Percentiles rank a stretch among this genome's conserved stretches.
Conservation (phyloP, 2,113 vertebrate species). For the Pygoscelis adeliae region DNA sequence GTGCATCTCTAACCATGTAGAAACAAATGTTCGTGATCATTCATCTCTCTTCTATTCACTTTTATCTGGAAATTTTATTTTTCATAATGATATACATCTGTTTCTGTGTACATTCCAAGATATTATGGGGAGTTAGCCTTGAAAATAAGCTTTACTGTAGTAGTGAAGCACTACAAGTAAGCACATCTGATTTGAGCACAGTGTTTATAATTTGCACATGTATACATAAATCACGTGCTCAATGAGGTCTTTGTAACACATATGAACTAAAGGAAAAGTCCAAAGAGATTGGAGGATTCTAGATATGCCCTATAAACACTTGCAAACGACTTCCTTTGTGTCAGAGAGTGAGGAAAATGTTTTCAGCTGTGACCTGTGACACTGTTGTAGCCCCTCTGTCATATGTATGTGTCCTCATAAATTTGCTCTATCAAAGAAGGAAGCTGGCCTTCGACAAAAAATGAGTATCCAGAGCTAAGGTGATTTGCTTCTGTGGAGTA, state of each 20-base stretch:
- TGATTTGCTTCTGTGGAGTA: background rate
- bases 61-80: background rate
- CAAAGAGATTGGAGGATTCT: background rate
- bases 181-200: background rate
- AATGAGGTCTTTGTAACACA: background rate
- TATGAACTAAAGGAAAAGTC: background rate
- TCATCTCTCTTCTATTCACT: background rate
- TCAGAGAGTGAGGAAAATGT: background rate
- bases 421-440: background rate
- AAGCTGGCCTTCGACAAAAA: background rate
- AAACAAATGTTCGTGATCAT: background rate
- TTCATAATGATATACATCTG: accelerated
- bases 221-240: background rate
- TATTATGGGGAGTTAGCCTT: background rate
- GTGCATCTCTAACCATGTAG: background rate
- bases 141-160: background rate
- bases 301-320: background rate
- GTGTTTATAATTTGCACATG: background rate
- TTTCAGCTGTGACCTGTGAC: background rate
- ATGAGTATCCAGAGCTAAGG: background rate
- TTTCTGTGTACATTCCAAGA: too few relatives aligned
- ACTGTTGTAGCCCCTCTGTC: background rate
- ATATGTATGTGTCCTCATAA: background rate
- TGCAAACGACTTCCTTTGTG: background rate
- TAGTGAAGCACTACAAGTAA: background rate